Conservation (phyloP, 2,888 invertebrate species). For the Tipula confusa region DNA sequence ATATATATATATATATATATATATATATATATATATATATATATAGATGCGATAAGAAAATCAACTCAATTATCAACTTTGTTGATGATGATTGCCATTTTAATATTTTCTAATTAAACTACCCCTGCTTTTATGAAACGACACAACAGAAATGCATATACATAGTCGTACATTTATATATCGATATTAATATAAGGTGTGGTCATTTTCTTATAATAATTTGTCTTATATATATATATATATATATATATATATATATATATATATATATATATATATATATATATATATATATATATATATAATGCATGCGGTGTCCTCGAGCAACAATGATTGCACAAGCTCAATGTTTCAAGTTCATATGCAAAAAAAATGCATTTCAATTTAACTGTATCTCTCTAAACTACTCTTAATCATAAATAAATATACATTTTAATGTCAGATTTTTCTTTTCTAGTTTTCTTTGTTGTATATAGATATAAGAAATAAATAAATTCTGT, state of each 20-base stretch:
- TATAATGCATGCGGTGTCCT: not conserved
- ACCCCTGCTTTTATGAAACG: not conserved
- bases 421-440: not conserved
- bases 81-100: constrained; percentile 20
- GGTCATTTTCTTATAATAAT: not conserved
- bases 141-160: not conserved
- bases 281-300: too few species aligned
- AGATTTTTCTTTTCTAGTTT: not conserved
- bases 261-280: too few species aligned
- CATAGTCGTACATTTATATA: too few species aligned
- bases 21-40: too few species aligned
- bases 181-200: not conserved
- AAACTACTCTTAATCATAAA: not conserved
- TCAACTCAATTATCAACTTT: not conserved
- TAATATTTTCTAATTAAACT: constrained; percentile 20
- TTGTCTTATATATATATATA: not conserved
- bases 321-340: constrained; percentile 12
- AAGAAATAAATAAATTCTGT: not conserved
- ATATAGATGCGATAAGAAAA: not conserved
- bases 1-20: too few species aligned
- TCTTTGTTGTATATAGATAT: not conserved
- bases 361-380: not conserved
- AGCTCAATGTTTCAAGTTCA: not conserved
- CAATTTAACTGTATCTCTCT: not conserved
- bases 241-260: too few species aligned